Base-by-base conservation (phyloP, 2,113 vertebrate genomes). In the Xiphias gladius region DNA sequence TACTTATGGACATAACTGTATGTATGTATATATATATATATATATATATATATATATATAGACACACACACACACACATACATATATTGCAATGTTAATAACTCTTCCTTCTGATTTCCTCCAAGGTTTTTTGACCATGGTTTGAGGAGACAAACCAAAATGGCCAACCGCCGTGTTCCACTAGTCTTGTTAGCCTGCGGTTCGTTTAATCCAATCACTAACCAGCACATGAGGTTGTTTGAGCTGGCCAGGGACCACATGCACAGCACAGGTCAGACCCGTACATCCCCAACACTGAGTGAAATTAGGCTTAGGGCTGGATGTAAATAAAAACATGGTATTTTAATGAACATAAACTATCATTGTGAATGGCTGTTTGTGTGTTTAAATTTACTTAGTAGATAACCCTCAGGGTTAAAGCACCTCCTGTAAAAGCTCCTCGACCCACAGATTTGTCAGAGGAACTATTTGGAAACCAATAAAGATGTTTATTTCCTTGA, bases 141-240 rank as follows among this genome's bases (percentile, higher is more conserved):
- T 88, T 78, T 88, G 73, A 84, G 84, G 63, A 62, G 12, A 57
- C 70, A 65, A 83, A 70, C 57, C 39, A 80, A 73, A 39, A 96
- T 97, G 97, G 95, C 94, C 58, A 88, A 92, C 86, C 89, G 80
- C 86, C 95, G 91, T 37, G 93, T 97, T 83, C 97, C 97, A n/a
- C 94, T 98, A 52, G 89, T 96, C 54, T 95, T 98, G 13, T 92
- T 99, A 30, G 96, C 97, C 46, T 97, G 97, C 52, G 97, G 97
- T 79, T 98, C 96, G 65, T 99, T 99, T 90, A 99, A 98, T 91
- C 97, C 98, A 81, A 97, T 97, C 94, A 99, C 97, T 86, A 95
- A 97, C 92, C 97, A 97, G 95, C 97, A 99, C 85, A 95, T 99
- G 96, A 95, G 96, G 81, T 94, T 98, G 79, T 99, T 98, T 86